These are phyloP conservation scores for Amazona vittata DNA, from an alignment of 2,113 vertebrate genomes.

Conservation along the genomic window DNA sequence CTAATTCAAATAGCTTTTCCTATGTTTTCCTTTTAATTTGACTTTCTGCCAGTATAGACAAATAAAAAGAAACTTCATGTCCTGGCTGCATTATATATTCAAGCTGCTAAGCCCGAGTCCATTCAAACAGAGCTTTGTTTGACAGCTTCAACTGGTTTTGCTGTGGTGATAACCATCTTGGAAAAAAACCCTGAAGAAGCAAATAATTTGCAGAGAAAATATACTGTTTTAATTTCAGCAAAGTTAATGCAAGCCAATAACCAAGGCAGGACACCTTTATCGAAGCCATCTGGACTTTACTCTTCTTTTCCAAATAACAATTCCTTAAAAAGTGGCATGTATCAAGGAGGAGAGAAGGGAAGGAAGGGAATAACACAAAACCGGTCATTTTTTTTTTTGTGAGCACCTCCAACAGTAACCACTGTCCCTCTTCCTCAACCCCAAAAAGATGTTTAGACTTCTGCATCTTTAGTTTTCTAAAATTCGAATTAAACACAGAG, in stretches of 20 bases:
- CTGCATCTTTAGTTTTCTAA: background rate
- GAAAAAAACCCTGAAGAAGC: background rate
- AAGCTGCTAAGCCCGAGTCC: background rate
- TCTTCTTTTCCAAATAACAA: background rate
- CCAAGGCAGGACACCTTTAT: background rate
- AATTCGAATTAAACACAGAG: background rate
- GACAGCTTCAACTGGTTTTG: constrained; percentile 10
- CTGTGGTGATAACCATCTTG: background rate
- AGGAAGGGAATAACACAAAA: background rate
- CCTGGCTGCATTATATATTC: background rate
- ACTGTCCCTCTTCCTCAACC: background rate
- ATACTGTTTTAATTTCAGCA: constrained; percentile 16
- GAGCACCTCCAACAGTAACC: background rate
- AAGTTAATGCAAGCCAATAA: background rate
- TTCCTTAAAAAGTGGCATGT: background rate
- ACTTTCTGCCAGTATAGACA: background rate
- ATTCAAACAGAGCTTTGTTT: background rate
- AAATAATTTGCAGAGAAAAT: constrained; percentile 23
- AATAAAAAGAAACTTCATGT: background rate
- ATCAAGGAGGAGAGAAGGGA: background rate
- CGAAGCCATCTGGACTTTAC: background rate
- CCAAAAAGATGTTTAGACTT: background rate
- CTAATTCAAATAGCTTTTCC: background rate
- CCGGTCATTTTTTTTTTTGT: background rate
- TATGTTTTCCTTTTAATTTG: background rate